Conservation (phyloP, 2,797 vertebrate genomes). For the Phataginus tetradactyla region DNA sequence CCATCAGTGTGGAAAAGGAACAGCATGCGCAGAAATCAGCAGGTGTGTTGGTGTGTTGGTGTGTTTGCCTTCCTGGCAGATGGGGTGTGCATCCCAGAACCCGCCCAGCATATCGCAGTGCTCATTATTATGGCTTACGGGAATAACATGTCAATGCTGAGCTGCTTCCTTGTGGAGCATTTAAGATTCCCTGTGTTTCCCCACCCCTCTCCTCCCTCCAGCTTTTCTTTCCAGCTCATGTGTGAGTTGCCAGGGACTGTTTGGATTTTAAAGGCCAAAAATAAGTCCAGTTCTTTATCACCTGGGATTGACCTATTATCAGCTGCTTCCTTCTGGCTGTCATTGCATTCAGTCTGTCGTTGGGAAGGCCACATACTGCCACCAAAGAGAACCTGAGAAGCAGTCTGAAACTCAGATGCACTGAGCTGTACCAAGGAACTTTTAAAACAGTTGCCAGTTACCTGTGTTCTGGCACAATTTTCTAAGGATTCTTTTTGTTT, state of each 20-base stretch:
- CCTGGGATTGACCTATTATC: background rate
- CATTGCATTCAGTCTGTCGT: background rate
- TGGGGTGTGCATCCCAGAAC: constrained; percentile 20
- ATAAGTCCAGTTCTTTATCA: constrained; percentile 32
- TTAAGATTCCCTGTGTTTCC: background rate
- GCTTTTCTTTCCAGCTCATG: fast-evolving
- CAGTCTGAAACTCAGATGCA: background rate
- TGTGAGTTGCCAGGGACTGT: fast-evolving
- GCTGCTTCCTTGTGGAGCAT: background rate
- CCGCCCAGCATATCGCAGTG: background rate
- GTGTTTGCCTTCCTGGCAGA: constrained; percentile 41
- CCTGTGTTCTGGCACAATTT: constrained; percentile 27
- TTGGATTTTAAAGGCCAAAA: constrained; percentile 29
- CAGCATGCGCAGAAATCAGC: background rate
- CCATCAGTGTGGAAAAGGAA: constrained; percentile 52
- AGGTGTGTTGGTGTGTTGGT: constrained; percentile 16
- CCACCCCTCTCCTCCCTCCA: background rate
- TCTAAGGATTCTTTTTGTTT: background rate
- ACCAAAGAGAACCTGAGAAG: background rate
- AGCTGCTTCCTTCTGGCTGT: background rate
- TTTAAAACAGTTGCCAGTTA: constrained; percentile 32
- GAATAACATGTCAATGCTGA: background rate
- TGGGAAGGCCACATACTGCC: background rate
- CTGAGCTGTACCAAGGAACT: background rate
- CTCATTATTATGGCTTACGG: background rate